A percentile compares a stretch with the other conserved stretches of the same genome.
Conservation (phyloP, 1,140 invertebrate genomes). For the Myzus persicae region DNA sequence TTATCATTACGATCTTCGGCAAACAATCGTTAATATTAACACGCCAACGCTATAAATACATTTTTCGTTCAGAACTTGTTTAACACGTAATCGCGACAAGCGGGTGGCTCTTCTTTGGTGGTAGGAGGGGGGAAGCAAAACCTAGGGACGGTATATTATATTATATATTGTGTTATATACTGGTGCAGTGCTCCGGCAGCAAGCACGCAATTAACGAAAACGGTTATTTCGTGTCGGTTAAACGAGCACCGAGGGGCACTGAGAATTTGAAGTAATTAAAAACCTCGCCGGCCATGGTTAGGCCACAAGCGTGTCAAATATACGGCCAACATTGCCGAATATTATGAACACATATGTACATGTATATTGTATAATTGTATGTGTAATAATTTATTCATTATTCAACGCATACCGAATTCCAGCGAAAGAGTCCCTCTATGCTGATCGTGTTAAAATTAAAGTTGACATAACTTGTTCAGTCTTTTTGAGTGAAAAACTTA, state of each 20-base stretch:
- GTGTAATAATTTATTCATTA: neutral
- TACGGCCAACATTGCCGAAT: neutral
- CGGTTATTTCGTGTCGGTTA: slow-evolving; percentile 13
- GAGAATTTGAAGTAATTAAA: slow-evolving; percentile 27
- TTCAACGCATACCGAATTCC: neutral
- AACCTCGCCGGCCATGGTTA: neutral
- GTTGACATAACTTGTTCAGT: neutral
- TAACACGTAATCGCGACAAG: slow-evolving; percentile 14
- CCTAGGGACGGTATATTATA: neutral
- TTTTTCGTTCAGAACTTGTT: slow-evolving; percentile 11
- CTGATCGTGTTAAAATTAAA: neutral
- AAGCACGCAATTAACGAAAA: slow-evolving; percentile 33
- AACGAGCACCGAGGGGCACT: neutral
- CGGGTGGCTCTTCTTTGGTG: neutral
- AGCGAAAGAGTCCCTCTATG: neutral
- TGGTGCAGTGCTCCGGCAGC: neutral
- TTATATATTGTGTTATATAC: neutral
- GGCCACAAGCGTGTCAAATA: neutral
- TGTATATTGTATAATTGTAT: neutral
- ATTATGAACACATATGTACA: neutral
- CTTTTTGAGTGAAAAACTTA: neutral
- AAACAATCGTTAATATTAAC: slow-evolving; percentile 45
- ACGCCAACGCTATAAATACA: slow-evolving; percentile 27
- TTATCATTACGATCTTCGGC: slow-evolving; percentile 27
- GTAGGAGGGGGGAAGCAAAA: neutral